A percentile compares a stretch with the other conserved stretches of the same genome.
These are phyloP conservation scores for Mythimna lalbum DNA, from an alignment of 2,888 invertebrate species.

Conservation along the genomic window DNA sequence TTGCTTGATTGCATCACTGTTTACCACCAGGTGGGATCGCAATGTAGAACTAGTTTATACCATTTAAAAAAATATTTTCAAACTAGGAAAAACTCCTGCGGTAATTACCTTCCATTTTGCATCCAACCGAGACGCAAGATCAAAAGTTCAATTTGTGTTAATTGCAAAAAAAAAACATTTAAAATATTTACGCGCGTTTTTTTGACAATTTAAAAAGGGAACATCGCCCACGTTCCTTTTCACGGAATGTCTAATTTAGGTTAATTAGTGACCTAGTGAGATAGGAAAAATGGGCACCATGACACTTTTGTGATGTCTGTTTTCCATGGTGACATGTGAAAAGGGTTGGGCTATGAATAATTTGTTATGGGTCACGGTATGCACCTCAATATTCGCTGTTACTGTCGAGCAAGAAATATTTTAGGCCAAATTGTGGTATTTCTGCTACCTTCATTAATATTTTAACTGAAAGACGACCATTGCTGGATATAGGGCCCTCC, in stretches of 20 bases:
- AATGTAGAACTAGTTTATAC: background rate
- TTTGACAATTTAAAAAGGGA: slow-evolving; percentile 29
- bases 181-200: slow-evolving; percentile 26
- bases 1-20: no score
- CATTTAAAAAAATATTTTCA: background rate
- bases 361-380: slow-evolving; percentile 12
- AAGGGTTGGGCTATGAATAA: slow-evolving; percentile 51
- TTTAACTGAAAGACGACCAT: background rate
- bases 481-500: background rate
- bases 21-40: no score
- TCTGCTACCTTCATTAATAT: background rate
- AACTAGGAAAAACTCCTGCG: background rate
- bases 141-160: slow-evolving; percentile 8
- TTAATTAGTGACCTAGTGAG: slow-evolving; percentile 56
- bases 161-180: slow-evolving; percentile 18
- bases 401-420: background rate
- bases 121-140: background rate
- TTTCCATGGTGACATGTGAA: slow-evolving; percentile 32
- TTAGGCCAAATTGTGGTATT: background rate
- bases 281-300: slow-evolving; percentile 22
- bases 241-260: slow-evolving; percentile 50
- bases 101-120: slow-evolving; percentile 5
- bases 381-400: background rate
- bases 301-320: slow-evolving; percentile 21
- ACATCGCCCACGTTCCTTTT: slow-evolving; percentile 24